Evolutionary conservation across 2,113 vertebrate species (phyloP).

Genomic region (Cryptomyrus ogoouensis): DNA sequence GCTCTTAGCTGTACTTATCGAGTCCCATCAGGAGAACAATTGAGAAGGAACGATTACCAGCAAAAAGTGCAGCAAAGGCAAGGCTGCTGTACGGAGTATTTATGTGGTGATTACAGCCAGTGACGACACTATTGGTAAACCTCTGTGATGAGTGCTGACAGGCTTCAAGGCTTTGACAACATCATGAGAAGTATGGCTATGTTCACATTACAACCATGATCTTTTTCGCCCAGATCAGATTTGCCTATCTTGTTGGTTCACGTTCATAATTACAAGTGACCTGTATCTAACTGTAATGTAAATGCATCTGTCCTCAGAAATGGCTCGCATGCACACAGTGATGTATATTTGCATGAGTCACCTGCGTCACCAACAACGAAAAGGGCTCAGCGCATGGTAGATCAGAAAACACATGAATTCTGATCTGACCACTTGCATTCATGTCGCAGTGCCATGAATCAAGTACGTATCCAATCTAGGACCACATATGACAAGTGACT

Average conservation of each 20-base stretch:
- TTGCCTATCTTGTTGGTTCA: not conserved
- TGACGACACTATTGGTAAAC: not conserved
- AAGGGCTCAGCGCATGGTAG: not conserved
- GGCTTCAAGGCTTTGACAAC: slow-evolving; percentile 2
- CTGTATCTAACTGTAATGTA: not conserved
- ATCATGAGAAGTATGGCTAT: not conserved
- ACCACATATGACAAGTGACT: not conserved
- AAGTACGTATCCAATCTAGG: not conserved
- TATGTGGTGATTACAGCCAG: not conserved
- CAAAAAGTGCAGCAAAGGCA: not conserved
- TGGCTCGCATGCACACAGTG: not conserved
- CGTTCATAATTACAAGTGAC: not conserved
- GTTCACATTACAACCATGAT: not conserved
- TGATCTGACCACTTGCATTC: not conserved
- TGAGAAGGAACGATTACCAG: not conserved
- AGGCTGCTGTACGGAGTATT: not conserved
- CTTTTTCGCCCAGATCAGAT: not conserved
- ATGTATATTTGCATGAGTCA: not conserved
- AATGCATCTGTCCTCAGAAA: not conserved
- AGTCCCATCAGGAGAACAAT: not conserved
- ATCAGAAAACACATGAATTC: not conserved
- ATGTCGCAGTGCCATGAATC: not conserved
- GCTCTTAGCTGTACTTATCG: not conserved
- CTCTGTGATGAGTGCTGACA: not conserved
- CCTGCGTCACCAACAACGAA: not conserved